Base-by-base conservation (phyloP, 2,797 vertebrate genomes). In the Synaphobranchus kaupii region DNA sequence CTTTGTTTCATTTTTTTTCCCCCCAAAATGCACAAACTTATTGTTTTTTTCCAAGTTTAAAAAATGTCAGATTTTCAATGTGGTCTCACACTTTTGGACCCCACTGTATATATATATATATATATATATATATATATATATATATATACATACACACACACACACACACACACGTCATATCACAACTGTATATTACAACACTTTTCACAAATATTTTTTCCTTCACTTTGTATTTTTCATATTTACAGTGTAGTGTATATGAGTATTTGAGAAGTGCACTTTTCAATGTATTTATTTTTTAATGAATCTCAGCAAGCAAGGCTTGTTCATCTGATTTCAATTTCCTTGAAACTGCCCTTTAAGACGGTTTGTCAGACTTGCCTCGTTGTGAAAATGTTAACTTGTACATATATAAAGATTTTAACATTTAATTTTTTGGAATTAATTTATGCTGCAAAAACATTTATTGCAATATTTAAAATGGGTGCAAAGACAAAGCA, bases 291-390 rank as follows among this genome's bases (percentile, higher is more conserved):
- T 76, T 76, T 44, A 25, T 48, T 80, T 47, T 80, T 25, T n/a
- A 47, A 80, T 39, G 13, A 73, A 80, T 80, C 17, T 76, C 71
- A 76, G 8, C 13, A 80, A 80, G 76, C 76, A 80, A 80, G 22
- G 25, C 10, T 44, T 80, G 39, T 20, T 6, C 28, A 34, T 39
- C 34, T 78, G 34, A 47, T 78, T 78, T 39, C 20, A 20, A 4
- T 22, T 48, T 80, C 39, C 8, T 80, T 25, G 17, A 80, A 80
- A 48, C 9, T 80, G 44, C 2, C 34, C 71, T 76, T 76, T 76
- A 31, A 28, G 34, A 34, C 3, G 6, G 1, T 47, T 47, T 48
- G 17, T 48, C 7, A n/a, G 20, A 80, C 15, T n/a, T n/a, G n/a
- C n/a, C n/a, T n/a, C n/a, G n/a, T 10, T 48, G 44, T 48, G 22